phyloP scores from a whole-genome alignment of 2,113 vertebrate species.

The Odontophorus gujanensis region DNA sequence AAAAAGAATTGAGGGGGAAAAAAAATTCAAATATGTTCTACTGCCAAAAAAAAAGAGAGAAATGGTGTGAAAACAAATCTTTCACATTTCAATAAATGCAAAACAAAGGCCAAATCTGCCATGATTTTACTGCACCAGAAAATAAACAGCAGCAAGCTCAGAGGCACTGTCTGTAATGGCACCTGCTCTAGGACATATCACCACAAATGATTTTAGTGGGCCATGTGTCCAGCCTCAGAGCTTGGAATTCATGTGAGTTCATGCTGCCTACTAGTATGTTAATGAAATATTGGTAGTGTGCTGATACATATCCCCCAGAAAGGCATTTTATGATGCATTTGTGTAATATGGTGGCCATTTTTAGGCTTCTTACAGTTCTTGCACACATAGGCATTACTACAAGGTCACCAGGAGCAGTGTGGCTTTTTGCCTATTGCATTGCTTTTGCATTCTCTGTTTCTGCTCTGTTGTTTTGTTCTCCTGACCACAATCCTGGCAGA shows the following conservation, averaged over 20 bases:
- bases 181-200: not conserved
- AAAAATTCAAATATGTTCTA: not conserved
- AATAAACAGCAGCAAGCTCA: not conserved
- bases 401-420: not conserved
- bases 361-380: not conserved
- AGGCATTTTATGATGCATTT: rapidly evolving
- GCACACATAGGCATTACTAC: not conserved
- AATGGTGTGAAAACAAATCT: not conserved
- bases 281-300: not conserved
- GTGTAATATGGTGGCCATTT: not conserved
- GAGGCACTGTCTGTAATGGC: not conserved
- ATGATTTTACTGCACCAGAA: not conserved
- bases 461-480: rapidly evolving
- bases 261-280: not conserved
- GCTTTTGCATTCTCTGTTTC: not conserved
- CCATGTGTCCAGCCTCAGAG: not conserved
- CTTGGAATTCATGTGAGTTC: not conserved
- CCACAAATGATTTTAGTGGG: not conserved
- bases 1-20: not conserved
- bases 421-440: not conserved
- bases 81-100: constrained; percentile 9
- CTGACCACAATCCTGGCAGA: not conserved
- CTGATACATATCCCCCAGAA: not conserved
- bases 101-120: not conserved
- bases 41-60: not conserved